Evolutionary conservation across 2,888 invertebrate genomes (phyloP).

Genomic region (Microctonus aethiopoides): DNA sequence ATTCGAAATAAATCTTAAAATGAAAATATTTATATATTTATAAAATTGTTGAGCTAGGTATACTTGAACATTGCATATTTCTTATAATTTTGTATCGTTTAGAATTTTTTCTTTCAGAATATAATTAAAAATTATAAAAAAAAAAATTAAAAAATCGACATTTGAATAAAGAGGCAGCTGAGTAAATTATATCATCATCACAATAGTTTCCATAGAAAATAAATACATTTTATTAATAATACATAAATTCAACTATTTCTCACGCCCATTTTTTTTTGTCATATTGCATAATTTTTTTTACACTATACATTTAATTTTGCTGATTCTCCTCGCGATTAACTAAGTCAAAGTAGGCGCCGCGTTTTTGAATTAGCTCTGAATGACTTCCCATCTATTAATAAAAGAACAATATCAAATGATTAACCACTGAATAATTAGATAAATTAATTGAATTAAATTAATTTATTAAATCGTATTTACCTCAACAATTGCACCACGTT

Average conservation of each 20-base stretch:
- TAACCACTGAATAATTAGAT: background rate
- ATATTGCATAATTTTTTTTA: slow-evolving; percentile 42
- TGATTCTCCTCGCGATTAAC: slow-evolving; percentile 78
- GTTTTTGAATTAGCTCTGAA: slow-evolving; percentile 78
- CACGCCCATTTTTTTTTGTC: background rate
- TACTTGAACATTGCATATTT: no score
- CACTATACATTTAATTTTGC: slow-evolving; percentile 47
- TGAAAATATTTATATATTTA: no score
- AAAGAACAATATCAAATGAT: slow-evolving; percentile 7
- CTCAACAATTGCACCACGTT: slow-evolving; percentile 86
- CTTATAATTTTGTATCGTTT: no score
- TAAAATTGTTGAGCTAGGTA: no score
- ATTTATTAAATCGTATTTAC: slow-evolving; percentile 65
- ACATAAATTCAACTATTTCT: slow-evolving; percentile 29
- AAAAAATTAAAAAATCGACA: no score
- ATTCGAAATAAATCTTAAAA: no score
- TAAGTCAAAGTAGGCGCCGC: slow-evolving; percentile 88
- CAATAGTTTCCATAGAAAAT: slow-evolving; percentile 9
- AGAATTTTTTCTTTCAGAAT: no score
- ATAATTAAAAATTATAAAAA: no score
- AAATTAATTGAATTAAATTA: slow-evolving; percentile 35
- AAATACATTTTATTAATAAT: slow-evolving; percentile 15
- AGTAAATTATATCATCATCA: slow-evolving; percentile 13
- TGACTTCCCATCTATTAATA: slow-evolving; percentile 82
- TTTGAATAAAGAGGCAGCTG: no score